phyloP scores from a whole-genome alignment of 2,113 vertebrate species.

The Eupsittula cactorum region DNA sequence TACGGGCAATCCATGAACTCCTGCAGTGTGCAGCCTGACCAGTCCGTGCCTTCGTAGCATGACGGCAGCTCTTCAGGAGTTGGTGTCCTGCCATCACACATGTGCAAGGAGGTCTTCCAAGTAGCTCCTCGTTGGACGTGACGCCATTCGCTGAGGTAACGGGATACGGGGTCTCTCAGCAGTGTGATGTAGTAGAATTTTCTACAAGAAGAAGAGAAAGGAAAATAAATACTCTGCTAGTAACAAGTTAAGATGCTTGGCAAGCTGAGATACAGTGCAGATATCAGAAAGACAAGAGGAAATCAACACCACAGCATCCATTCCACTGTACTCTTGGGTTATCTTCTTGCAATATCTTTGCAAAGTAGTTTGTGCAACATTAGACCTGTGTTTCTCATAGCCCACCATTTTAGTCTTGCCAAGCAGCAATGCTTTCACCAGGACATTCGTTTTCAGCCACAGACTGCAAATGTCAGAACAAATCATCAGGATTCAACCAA shows the following conservation, averaged over 20 bases:
- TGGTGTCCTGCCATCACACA: slow-evolving; percentile 96
- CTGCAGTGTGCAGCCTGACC: slow-evolving; percentile 96
- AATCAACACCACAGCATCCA: not conserved
- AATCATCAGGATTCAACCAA: not conserved
- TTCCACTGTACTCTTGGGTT: not conserved
- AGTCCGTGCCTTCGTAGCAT: slow-evolving; percentile 96
- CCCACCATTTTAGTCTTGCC: not conserved
- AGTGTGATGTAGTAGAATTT: slow-evolving; percentile 99
- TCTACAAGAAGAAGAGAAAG: slow-evolving; percentile 69
- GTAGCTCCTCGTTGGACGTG: slow-evolving; percentile 97
- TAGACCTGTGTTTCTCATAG: not conserved
- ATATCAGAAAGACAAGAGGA: not conserved
- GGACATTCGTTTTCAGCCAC: not conserved
- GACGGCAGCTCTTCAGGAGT: slow-evolving; percentile 94
- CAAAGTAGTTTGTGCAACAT: not conserved
- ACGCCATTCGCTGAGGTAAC: slow-evolving; percentile 98
- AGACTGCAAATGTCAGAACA: not conserved
- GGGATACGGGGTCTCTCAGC: slow-evolving; percentile 94
- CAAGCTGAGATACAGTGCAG: not conserved
- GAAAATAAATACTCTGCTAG: not conserved
- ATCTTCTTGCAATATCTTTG: not conserved
- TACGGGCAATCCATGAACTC: slow-evolving; percentile 99
- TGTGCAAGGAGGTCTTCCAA: slow-evolving; percentile 97
- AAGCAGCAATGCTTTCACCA: not conserved
- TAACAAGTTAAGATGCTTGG: not conserved